Base-by-base conservation (phyloP, 2,888 invertebrate species). In the Lochmaea crataegi region DNA sequence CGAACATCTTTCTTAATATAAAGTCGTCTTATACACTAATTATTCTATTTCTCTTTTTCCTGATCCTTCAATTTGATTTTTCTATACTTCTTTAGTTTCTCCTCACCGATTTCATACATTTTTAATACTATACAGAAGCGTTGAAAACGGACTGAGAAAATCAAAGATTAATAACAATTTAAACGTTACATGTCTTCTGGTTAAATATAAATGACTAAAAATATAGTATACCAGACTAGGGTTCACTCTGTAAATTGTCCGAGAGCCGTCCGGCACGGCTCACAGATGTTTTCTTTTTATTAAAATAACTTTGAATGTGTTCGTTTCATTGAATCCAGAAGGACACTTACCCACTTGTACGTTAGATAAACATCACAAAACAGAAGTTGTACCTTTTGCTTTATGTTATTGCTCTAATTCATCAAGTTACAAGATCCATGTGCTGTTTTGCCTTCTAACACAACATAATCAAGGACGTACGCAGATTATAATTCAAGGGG, bases 291-390 rank as follows among this genome's bases (percentile, higher is more conserved):
- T 56, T 56, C 18, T 56, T 56, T 56, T 56, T 22, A 56, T 56
- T 56, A 12, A 56, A 18, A 56, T 56, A 56, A 56, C 60, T 68
- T 60, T 18, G 68, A n/a, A n/a, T n/a, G 53, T 48, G 32, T 65
- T 48, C 65, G 53, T 56, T 45, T 66, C 53, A 66, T 56, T 66
- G 53, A 57, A 41, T 41, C 56, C 32, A 32, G 2, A 32, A 32
- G 32, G 32, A 32, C 32, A 56, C 66, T 66, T 66, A 16, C 41
- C 38, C 56, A 18, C 56, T 65, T 65, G 32, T 65, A 48, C 32
- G 65, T 66, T 66, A 66, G 53, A 66, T 66, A 66, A 66, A 66
- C 51, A 66, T 38, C 66, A 18, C 38, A 53, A 53, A 65, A 41
- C 56, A 16, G 22, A 18, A 26, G 10, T 22, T 38, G 45, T 56